Base-by-base conservation (phyloP, 2,888 invertebrate genomes). In the Himalopsyche kuldschensis region DNA sequence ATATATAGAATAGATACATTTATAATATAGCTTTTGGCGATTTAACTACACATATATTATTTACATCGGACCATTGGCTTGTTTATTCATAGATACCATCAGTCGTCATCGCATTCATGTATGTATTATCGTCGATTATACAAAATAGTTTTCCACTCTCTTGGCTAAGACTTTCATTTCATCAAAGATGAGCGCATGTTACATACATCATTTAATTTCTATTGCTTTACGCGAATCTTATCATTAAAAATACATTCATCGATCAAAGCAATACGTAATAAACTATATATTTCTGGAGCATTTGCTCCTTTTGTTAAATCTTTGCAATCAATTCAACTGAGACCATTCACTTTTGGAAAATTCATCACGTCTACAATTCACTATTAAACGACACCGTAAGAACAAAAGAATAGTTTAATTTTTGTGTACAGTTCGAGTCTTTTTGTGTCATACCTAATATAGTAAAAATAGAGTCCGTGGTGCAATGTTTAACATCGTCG, bases 11-110 rank as follows among this genome's bases (percentile, higher is more conserved):
- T 30, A 69, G 30, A 69, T 69, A 69, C 69, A 69, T 69, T 69
- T 69, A 69, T 69, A 69, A 69, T 69, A 69, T 69, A 69, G 69
- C 69, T 69, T 69, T 69, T 69, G 69, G 69, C 69, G 69, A 69
- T 27, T 69, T 27, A 69, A 15, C 27, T 69, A 69, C 20, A 55
- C 24, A 15, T 69, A 30, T 27, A 30, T 27, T 69, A 69, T 69
- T 24, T 69, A 69, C 69, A 69, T 69, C 69, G 69, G 69, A 69
- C 69, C 30, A 3, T 69, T 69, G 69, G 69, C 69, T 27, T 69
- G 27, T 63, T 27, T 27, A 69, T 27, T 69, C 27, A 27, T 69
- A 69, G 69, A 27, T 69, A 69, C 30, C 69, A 69, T 69, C 69
- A 69, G 69, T 69, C 69, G 69, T 69, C 69, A 27, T 69, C 11